Evolutionary conservation across 2,888 invertebrate species (phyloP).

Genomic region (Rhabditophanes sp.): DNA sequence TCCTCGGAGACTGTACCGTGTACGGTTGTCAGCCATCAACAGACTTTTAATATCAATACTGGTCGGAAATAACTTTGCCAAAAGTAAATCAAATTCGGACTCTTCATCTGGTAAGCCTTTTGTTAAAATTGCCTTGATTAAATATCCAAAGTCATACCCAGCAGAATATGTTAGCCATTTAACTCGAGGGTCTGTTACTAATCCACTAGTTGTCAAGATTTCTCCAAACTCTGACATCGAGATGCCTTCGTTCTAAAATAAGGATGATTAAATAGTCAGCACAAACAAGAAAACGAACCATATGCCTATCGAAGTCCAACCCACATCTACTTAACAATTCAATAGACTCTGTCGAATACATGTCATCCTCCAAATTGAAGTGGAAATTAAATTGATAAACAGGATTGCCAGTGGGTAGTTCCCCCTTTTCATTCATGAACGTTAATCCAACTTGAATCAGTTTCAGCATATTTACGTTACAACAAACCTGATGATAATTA

Average conservation of each 20-base stretch:
- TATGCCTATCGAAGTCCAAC: constrained; percentile 90
- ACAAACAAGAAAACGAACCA: constrained; percentile 52
- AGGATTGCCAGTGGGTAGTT: constrained; percentile 57
- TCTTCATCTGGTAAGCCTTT: constrained; percentile 70
- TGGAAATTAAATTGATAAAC: constrained; percentile 99
- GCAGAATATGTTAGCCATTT: constrained; percentile 97
- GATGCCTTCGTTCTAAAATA: constrained; percentile 61
- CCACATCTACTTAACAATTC: constrained; percentile 82
- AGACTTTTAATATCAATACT: constrained; percentile 97
- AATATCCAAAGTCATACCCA: constrained; percentile 96
- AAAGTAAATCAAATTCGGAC: constrained; percentile 69
- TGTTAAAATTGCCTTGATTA: constrained; percentile 50
- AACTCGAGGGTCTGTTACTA: no score
- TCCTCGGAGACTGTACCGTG: constrained; percentile 65
- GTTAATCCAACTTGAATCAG: constrained; percentile 63
- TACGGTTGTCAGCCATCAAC: constrained; percentile 50
- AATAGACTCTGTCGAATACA: constrained; percentile 95
- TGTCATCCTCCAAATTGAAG: constrained; percentile 79
- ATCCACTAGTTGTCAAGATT: constrained; percentile 84
- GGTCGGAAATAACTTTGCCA: constrained; percentile 59
- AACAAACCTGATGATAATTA: constrained; percentile 60
- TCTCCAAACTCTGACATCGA: constrained; percentile 93
- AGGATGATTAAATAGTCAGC: not conserved
- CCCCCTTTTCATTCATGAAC: constrained; percentile 86
- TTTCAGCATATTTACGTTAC: constrained; percentile 89